Base-by-base conservation (phyloP, 1,140 invertebrate genomes). In the Ptiloglossa arizonensis region DNA sequence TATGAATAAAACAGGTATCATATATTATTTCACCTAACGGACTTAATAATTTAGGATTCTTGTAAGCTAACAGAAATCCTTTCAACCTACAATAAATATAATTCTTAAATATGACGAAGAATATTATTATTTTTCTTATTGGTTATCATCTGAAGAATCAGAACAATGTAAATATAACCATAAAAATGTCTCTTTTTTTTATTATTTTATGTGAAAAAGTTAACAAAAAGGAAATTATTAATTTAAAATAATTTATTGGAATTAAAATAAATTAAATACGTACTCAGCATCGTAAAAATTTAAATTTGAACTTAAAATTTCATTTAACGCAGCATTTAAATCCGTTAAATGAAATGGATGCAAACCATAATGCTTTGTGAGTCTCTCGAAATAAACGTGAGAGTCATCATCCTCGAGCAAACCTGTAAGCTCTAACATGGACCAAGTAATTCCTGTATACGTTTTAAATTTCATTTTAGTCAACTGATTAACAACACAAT, bases 21-120 rank as follows among this genome's bases (percentile, higher is more conserved):
- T 93, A 92, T 57, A 93, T 87, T 74, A 94, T 93, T 27, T 90
- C 86, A 74, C 94, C 94, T 19, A 93, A 72, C 72, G 94, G 88
- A 72, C 93, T 93, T 27, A 95, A 81, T 22, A 95, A 81, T 87
- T 93, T 93, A 32, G 94, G 90, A 86, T 95, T 95, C 88, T 94
- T 93, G 80, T 95, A 95, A 66, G 94, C 93, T 41, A 95, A 86
- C 11, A 95, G 80, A 82, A 95, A 94, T 19, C 95, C 95, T 85
- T 94, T 90, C 44, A 95, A 90, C 11, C 93, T 94, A 66, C 86
- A 87, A 82, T 13, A 62, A 74, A 87, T 24, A 72, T 71, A 63
- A n/a, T 44, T 19, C 50, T 67, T 44, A 22, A 66, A 22, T 13
- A 35, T 5, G 1, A 59, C 15, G 54, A 60, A 38, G 11, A 72